phyloP scores from a whole-genome alignment of 2,888 invertebrate species.

The Rhingia campestris region DNA sequence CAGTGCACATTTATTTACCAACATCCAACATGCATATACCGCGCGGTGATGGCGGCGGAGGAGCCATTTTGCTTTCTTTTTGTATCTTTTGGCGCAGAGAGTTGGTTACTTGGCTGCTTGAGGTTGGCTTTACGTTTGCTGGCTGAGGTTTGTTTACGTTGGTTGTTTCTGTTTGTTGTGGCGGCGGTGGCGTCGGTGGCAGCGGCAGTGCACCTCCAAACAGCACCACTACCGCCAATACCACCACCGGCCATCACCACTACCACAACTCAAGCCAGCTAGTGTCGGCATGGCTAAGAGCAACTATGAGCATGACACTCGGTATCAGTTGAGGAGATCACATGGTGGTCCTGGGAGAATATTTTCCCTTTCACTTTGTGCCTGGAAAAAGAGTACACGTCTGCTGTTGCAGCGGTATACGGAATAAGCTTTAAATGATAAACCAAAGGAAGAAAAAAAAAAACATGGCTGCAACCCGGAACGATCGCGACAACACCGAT shows the following conservation, averaged over 20 bases:
- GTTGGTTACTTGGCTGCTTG: conserved; percentile 52
- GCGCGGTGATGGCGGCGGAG: conserved; percentile 5
- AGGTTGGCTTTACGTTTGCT: conserved; percentile 44
- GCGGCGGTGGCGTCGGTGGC: conserved; percentile 50
- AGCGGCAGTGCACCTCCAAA: conserved; percentile 6
- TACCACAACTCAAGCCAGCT: conserved; percentile 42
- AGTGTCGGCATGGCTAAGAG: conserved; percentile 72
- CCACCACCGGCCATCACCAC: neutral
- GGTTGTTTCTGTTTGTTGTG: conserved; percentile 59
- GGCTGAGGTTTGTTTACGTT: conserved; percentile 72
- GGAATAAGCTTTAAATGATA: conserved; percentile 62
- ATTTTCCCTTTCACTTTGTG: conserved; percentile 74
- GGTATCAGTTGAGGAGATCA: conserved; percentile 71
- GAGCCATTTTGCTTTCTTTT: conserved; percentile 72
- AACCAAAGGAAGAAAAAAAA: conserved; percentile 19
- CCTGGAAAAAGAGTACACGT: conserved; percentile 27
- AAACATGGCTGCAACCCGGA: conserved; percentile 56
- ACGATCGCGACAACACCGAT: conserved; percentile 54
- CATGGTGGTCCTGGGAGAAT: conserved; percentile 74
- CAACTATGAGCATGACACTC: conserved; percentile 72
- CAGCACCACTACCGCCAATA: conserved; percentile 16
- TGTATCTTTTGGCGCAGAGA: conserved; percentile 53
- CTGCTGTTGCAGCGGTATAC: conserved; percentile 44
- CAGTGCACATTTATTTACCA: conserved; percentile 68
- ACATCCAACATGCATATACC: neutral